Percentiles rank a stretch among this genome's conserved stretches.
These are phyloP conservation scores for Polyommatus iphigenia DNA, from an alignment of 2,888 invertebrate species.

Conservation along the genomic window DNA sequence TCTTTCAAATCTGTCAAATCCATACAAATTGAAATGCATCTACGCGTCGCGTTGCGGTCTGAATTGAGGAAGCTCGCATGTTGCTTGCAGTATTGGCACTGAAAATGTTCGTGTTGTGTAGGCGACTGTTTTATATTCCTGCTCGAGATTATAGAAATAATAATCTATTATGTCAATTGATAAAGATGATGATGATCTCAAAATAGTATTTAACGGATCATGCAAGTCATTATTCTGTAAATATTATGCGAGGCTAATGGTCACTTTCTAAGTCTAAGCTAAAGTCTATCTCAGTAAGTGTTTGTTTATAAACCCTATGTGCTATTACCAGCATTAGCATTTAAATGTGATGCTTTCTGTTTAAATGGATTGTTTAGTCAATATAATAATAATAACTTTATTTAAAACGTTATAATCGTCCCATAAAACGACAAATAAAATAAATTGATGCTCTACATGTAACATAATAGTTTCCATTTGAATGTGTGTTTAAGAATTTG, in stretches of 20 bases:
- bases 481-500: neutral
- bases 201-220: conserved; percentile 33
- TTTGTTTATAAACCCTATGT: conserved; percentile 9
- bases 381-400: conserved; percentile 14
- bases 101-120: too few relatives aligned
- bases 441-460: neutral
- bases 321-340: neutral
- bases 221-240: conserved; percentile 40
- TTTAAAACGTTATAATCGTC: conserved; percentile 7
- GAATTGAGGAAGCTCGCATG: too few relatives aligned
- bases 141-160: too few relatives aligned
- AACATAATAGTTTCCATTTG: neutral
- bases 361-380: conserved; percentile 1
- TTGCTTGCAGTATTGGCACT: too few relatives aligned
- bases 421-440: conserved; percentile 5
- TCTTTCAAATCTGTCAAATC: too few relatives aligned
- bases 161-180: too few relatives aligned
- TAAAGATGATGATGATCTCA: neutral
- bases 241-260: conserved; percentile 29
- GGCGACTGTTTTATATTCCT: too few relatives aligned
- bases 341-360: conserved; percentile 5
- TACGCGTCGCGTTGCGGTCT: too few relatives aligned
- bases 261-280: conserved; percentile 26
- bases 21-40: too few relatives aligned
- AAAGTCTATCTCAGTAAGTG: conserved; percentile 16